Evolutionary conservation across 2,797 vertebrate genomes (phyloP).

Genomic region (Tolypeutes matacus): DNA sequence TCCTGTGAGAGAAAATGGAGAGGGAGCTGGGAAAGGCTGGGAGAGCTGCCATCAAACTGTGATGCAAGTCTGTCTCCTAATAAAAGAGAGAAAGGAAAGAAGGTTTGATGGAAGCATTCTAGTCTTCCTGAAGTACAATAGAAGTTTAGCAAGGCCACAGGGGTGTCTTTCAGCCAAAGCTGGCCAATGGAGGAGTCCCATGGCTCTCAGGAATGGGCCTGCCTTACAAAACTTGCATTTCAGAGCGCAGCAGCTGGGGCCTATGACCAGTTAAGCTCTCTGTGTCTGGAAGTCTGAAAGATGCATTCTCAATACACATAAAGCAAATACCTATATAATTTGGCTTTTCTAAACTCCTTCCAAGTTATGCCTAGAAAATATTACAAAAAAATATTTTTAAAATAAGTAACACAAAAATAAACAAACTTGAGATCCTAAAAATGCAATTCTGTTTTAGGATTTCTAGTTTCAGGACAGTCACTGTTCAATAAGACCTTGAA

Average conservation of each 20-base stretch:
- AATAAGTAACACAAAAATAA: neutral
- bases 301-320: neutral
- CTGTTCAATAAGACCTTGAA: neutral
- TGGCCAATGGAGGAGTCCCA: neutral
- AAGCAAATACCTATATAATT: neutral
- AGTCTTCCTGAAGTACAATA: neutral
- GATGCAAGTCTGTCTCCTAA: neutral
- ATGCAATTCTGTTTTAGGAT: neutral
- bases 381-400: neutral
- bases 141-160: neutral
- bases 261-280: neutral
- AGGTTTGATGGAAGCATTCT: neutral
- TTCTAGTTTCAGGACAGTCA: slow-evolving; percentile 8
- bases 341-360: slow-evolving; percentile 22
- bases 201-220: neutral
- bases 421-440: neutral
- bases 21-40: no score
- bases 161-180: neutral
- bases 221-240: neutral
- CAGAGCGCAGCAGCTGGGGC: neutral
- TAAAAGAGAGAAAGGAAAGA: neutral
- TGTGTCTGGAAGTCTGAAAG: neutral
- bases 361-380: neutral
- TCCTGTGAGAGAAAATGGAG: neutral
- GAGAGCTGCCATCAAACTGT: neutral